These are phyloP conservation scores for Naso thynnoides DNA, from an alignment of 2,797 vertebrate species.

Conservation along the genomic window DNA sequence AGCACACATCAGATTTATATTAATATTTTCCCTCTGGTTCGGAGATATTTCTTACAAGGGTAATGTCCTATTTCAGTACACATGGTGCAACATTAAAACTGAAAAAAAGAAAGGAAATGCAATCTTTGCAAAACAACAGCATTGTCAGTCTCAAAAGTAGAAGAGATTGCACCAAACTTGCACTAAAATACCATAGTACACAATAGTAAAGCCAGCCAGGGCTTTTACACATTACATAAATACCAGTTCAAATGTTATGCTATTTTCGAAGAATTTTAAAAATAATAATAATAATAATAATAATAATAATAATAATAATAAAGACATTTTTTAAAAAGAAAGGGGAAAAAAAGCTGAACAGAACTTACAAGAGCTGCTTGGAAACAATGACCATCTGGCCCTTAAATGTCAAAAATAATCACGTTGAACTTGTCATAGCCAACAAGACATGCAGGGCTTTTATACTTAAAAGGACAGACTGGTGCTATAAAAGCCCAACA, in stretches of 20 bases:
- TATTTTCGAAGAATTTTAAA: constrained; percentile 22
- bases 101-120: constrained; percentile 12
- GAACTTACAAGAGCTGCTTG: constrained; percentile 20
- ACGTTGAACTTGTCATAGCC: background rate
- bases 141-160: background rate
- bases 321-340: no score
- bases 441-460: constrained; percentile 13
- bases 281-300: no score
- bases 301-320: no score
- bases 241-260: constrained; percentile 14
- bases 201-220: background rate
- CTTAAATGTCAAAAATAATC: constrained; percentile 44
- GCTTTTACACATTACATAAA: constrained; percentile 24
- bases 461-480: background rate
- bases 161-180: constrained; percentile 4
- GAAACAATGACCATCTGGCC: constrained; percentile 16
- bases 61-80: constrained; percentile 20
- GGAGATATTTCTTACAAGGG: constrained; percentile 10
- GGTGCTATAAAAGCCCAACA: constrained; percentile 1
- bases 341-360: background rate
- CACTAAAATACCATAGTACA: background rate
- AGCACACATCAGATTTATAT: constrained; percentile 21
- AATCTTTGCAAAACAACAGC: constrained; percentile 4
- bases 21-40: constrained; percentile 23
- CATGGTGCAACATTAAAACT: constrained; percentile 19